These are phyloP conservation scores for Psittacula cyanocephala DNA, from an alignment of 2,113 vertebrate genomes.

Conservation along the genomic window DNA sequence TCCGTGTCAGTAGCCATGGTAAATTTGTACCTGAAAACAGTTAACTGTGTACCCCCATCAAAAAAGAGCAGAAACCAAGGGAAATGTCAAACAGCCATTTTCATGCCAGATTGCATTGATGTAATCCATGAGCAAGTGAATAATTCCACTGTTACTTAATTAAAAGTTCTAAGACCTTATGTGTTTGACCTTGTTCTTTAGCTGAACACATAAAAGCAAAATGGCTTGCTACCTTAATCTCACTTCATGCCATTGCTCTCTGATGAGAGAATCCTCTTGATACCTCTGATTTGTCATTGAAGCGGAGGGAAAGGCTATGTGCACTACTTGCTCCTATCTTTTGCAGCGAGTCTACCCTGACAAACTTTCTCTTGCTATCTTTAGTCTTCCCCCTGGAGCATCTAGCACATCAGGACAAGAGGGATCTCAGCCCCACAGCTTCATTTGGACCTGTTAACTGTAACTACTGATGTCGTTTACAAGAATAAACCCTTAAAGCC, in stretches of 20 bases:
- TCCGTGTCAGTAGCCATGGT: neutral
- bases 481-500: constrained; percentile 74
- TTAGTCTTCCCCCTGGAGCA: constrained; percentile 72
- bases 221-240: constrained; percentile 44
- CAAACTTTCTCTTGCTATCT: constrained; percentile 58
- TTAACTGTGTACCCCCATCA: neutral
- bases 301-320: constrained; percentile 66
- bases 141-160: constrained; percentile 47
- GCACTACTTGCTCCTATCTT: constrained; percentile 7
- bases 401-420: constrained; percentile 65
- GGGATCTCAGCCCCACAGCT: constrained; percentile 66
- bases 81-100: constrained; percentile 1
- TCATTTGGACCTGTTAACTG: constrained; percentile 72
- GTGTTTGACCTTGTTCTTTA: constrained; percentile 63
- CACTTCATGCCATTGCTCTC: neutral
- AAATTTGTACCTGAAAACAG: neutral
- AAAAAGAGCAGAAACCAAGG: neutral
- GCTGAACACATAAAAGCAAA: constrained; percentile 49
- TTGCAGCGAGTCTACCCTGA: constrained; percentile 2
- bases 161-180: constrained; percentile 61
- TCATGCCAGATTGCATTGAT: neutral
- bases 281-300: constrained; percentile 78
- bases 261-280: constrained; percentile 72
- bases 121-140: constrained; percentile 9
- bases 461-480: constrained; percentile 75